Base-by-base conservation (phyloP, 2,888 invertebrate species). In the Agrochola litura region DNA sequence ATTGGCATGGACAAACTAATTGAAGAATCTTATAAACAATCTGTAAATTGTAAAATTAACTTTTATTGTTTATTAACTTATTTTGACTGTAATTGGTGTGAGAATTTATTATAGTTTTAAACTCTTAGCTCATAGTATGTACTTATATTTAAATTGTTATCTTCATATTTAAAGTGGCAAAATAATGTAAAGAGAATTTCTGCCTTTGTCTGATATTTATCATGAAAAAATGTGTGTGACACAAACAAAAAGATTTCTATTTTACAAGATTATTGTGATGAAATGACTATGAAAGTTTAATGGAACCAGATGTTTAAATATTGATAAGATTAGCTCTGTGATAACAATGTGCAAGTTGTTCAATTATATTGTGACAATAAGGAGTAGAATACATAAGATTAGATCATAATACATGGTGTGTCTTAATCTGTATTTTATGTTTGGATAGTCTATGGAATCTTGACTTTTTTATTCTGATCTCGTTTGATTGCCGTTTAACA, bases 1-100 rank as follows among this genome's bases (percentile, higher is more conserved):
- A 95, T 73, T 96, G 96, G 96, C 95, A 95, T 85, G 93, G 93
- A 52, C 95, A 94, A 85, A 93, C 82, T 76, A 93, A 95, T 72
- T 95, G 83, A 92, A 70, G 63, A 56, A 41, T 58, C 54, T 56
- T 71, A 69, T 63, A 12, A 76, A 58, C 12, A 41, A 72, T 64
- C 0, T 85, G 70, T 79, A 80, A 76, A 85, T 83, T 87, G 60
- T 79, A 81, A 61, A 77, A 71, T 63, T 81, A 75, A 4, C 41
- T 78, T 65, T 66, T 77, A 76, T 71, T 75, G 65, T 81, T 66
- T 84, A 70, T 64, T 85, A 84, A 85, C 71, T 86, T 88, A 83
- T 89, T 86, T 73, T 79, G 79, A 78, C 81, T 70, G 71, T 74
- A 82, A 82, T 88, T 88, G 74, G 88, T 80, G 80, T 81, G 66